phyloP scores from a whole-genome alignment of 2,888 invertebrate species.

The Doris montereyensis region DNA sequence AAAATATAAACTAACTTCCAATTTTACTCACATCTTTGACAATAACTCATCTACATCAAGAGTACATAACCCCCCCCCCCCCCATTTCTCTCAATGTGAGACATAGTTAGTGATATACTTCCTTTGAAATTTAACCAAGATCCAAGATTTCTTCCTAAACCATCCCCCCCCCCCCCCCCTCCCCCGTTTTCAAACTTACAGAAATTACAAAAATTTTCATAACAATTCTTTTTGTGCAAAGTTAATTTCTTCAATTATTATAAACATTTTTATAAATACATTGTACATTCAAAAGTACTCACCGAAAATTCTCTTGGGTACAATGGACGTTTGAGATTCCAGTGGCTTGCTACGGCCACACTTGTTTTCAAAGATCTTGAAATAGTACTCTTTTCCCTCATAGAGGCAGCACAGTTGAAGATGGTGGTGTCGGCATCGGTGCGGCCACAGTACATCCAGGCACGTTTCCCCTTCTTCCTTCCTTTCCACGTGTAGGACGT shows the following conservation, averaged over 20 bases:
- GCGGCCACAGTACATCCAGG: conserved; percentile 65
- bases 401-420: conserved; percentile 75
- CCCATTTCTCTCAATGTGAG: too few species aligned
- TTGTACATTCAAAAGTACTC: too few species aligned
- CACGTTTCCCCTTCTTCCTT: conserved; percentile 62
- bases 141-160: too few species aligned
- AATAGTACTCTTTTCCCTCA: conserved; percentile 87
- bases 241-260: too few species aligned
- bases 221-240: too few species aligned
- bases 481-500: conserved; percentile 69
- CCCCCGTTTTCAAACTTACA: background rate
- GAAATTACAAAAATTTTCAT: background rate
- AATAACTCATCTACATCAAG: too few species aligned
- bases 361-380: conserved; percentile 88
- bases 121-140: too few species aligned
- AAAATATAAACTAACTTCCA: too few species aligned
- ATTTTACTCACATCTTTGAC: too few species aligned
- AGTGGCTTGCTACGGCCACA: conserved; percentile 85
- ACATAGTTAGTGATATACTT: too few species aligned
- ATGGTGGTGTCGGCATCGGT: conserved; percentile 58
- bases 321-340: conserved; percentile 81
- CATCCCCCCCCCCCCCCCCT: background rate
- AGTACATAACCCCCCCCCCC: too few species aligned
- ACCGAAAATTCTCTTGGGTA: conserved; percentile 77
- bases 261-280: too few species aligned